phyloP scores from a whole-genome alignment of 2,888 invertebrate species.

The Orthosia incerta region DNA sequence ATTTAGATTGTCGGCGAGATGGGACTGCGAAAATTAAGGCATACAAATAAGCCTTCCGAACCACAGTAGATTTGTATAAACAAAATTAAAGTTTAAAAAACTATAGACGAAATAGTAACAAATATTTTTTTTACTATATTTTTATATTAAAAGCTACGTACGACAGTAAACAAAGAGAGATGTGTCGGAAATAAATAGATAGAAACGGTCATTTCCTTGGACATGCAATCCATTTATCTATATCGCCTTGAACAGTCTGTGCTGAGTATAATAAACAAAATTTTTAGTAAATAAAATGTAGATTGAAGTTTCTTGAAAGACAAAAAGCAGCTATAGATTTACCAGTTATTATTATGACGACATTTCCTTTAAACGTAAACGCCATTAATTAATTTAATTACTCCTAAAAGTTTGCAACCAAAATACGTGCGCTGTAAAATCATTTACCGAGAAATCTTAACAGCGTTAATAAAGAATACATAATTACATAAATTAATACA shows the following conservation, averaged over 20 bases:
- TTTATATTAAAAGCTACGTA: not conserved
- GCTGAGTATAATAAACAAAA: not conserved
- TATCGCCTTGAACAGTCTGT: slow-evolving; percentile 1
- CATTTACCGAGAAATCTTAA: slow-evolving; percentile 37
- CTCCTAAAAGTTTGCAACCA: slow-evolving; percentile 22
- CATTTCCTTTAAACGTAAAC: slow-evolving; percentile 3
- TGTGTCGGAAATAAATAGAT: slow-evolving; percentile 1
- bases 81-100: too few species aligned
- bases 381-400: slow-evolving; percentile 40
- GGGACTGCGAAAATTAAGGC: too few species aligned
- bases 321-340: slow-evolving; percentile 8
- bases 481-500: slow-evolving; percentile 43
- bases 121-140: too few species aligned
- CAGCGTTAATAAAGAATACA: slow-evolving; percentile 30
- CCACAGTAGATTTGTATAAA: not conserved
- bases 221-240: slow-evolving; percentile 20
- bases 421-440: slow-evolving; percentile 23
- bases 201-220: slow-evolving; percentile 7
- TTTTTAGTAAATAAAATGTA: slow-evolving; percentile 4
- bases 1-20: too few species aligned
- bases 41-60: too few species aligned
- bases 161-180: not conserved
- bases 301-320: not conserved
- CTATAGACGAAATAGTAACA: too few species aligned
- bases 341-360: slow-evolving; percentile 11